These are phyloP conservation scores for Dermolepida albohirtum DNA, from an alignment of 2,888 invertebrate species.

Conservation along the genomic window DNA sequence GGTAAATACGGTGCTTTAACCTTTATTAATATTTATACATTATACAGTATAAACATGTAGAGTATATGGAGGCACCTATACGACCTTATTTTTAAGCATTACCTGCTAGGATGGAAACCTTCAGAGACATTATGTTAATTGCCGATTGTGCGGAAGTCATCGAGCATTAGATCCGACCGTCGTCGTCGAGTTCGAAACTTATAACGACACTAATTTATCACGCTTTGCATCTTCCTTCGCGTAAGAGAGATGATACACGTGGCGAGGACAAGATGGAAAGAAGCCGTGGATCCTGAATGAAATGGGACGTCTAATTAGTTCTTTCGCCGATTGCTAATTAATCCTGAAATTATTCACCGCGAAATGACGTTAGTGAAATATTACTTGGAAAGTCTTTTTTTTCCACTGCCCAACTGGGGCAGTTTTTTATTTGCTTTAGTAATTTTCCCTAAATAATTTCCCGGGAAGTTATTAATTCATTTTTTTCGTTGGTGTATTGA, in stretches of 20 bases:
- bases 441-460: too few relatives aligned
- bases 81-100: too few relatives aligned
- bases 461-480: too few relatives aligned
- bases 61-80: too few relatives aligned
- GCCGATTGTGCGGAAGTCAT: neutral
- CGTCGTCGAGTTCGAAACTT: neutral
- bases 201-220: conserved; percentile 1
- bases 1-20: too few relatives aligned
- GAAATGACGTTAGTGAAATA: neutral
- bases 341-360: conserved; percentile 1
- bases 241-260: neutral
- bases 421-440: too few relatives aligned
- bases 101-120: too few relatives aligned
- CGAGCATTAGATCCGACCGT: neutral
- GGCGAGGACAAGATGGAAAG: neutral
- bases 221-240: neutral
- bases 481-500: too few relatives aligned
- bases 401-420: too few relatives aligned
- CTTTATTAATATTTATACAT: too few relatives aligned
- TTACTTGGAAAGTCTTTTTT: neutral
- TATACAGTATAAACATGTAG: too few relatives aligned
- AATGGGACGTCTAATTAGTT: conserved; percentile 5
- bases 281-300: neutral
- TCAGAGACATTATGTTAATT: neutral
- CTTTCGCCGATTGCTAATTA: conserved; percentile 2